Conservation (phyloP, 2,113 vertebrate genomes). For the Rhinogobius similis region DNA sequence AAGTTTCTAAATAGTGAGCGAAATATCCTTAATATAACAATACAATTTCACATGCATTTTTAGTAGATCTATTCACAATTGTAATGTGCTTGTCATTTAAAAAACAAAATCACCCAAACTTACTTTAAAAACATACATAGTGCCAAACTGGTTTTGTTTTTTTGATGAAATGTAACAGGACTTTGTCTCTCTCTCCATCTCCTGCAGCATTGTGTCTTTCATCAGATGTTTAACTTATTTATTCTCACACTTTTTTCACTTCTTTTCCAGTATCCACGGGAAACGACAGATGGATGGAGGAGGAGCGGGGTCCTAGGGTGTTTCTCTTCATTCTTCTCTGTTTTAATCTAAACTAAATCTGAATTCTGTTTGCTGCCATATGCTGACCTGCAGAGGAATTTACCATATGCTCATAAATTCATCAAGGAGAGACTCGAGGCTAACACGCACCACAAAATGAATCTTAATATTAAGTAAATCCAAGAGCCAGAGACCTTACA, state of each 20-base stretch:
- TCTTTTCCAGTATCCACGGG: slow-evolving; percentile 34
- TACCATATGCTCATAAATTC: slow-evolving; percentile 62
- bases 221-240: slow-evolving; percentile 52
- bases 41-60: too few species aligned
- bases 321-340: slow-evolving; percentile 25
- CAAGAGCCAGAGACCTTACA: slow-evolving; percentile 30
- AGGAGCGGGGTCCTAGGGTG: slow-evolving; percentile 21
- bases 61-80: background rate
- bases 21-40: too few species aligned
- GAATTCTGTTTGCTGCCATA: slow-evolving; percentile 54
- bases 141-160: slow-evolving; percentile 4
- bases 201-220: slow-evolving; percentile 31
- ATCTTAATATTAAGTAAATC: slow-evolving; percentile 45
- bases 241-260: slow-evolving; percentile 41
- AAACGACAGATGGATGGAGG: slow-evolving; percentile 67
- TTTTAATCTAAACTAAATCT: slow-evolving; percentile 51
- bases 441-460: slow-evolving; percentile 28
- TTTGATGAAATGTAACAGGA: slow-evolving; percentile 10
- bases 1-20: too few species aligned
- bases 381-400: slow-evolving; percentile 62
- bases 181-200: slow-evolving; percentile 3
- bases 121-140: slow-evolving; percentile 9
- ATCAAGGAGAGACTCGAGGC: slow-evolving; percentile 32
- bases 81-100: background rate
- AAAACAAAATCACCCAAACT: slow-evolving; percentile 6